Conservation (phyloP, 2,113 vertebrate species). For the Petrocephalus microphthalmus region DNA sequence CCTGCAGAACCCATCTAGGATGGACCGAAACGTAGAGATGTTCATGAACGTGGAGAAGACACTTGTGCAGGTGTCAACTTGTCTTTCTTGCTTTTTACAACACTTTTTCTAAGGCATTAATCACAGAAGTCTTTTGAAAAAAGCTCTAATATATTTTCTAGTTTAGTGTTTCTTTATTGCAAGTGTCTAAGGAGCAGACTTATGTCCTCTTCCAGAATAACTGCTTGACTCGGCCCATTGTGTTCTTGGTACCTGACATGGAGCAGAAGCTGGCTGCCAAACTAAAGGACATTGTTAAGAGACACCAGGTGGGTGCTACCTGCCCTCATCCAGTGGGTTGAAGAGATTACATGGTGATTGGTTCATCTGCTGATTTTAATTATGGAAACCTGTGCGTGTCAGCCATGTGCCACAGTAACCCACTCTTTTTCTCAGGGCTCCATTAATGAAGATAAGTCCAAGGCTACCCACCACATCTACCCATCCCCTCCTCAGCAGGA, state of each 20-base stretch:
- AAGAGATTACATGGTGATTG: neutral
- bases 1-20: slow-evolving; percentile 87
- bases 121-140: neutral
- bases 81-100: neutral
- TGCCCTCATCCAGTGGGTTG: neutral
- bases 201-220: slow-evolving; percentile 67
- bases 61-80: slow-evolving; percentile 72
- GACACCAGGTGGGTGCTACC: slow-evolving; percentile 73
- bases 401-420: neutral
- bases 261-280: slow-evolving; percentile 80
- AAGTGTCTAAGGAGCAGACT: neutral
- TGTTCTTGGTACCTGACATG: slow-evolving; percentile 82
- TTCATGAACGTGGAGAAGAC: slow-evolving; percentile 86
- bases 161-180: neutral
- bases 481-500: slow-evolving; percentile 70
- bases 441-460: slow-evolving; percentile 77
- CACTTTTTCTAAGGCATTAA: neutral
- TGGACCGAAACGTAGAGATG: slow-evolving; percentile 95
- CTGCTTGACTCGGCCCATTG: slow-evolving; percentile 77
- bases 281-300: slow-evolving; percentile 79
- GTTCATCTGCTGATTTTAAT: neutral
- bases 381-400: neutral
- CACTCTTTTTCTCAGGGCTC: slow-evolving; percentile 63
- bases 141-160: neutral
- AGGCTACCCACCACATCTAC: slow-evolving; percentile 85